Base-by-base conservation (phyloP, 2,113 vertebrate genomes). In the Macaca nemestrina region DNA sequence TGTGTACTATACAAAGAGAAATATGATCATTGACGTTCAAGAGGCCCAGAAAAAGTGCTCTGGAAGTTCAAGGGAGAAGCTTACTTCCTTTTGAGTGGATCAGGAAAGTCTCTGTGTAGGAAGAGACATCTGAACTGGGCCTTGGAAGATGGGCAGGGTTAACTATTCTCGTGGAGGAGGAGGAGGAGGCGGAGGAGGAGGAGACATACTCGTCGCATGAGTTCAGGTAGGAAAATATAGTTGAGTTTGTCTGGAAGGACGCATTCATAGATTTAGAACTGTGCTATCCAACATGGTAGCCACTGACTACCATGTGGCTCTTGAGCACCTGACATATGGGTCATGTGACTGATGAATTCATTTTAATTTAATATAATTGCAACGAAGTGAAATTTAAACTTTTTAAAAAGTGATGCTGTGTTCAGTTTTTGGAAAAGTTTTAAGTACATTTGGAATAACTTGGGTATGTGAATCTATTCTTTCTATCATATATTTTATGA, bases 311-410 rank as follows among this genome's bases (percentile, higher is more conserved):
- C 22, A 7, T 12, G 40, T 91, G 40, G 25, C 18, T 43, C 0
- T 5, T 48, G 57, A 82, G 45, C 14, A 6, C 38, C 45, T 61
- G 76, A 18, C 43, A 38, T 18, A 0, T 73, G 40, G 40, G 30
- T 76, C 30, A 13, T 82, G 32, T 0, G 3, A 76, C 57, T 30
- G 2, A 67, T 78, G 45, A 92, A 55, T 9, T 43, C 16, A 68
- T 79, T 82, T 68, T 72, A 88, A 64, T 93, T 78, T 72, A 67
- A 89, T 23, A 0, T 40, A 45, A 67, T 91, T 93, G 57, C 81
- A 64, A 55, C 40, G 43, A 95, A 64, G 40, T 90, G 59, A 90
- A 88, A 76, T 85, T 70, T 78, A 72, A 90, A 87, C n/a, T 86
- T 79, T 76, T 67, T 52, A 90, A 76, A 89, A 50, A 48, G 4